A percentile compares a stretch with the other conserved stretches of the same genome.
Conservation (phyloP, 1,140 invertebrate genomes). For the Heterodera carotae region DNA sequence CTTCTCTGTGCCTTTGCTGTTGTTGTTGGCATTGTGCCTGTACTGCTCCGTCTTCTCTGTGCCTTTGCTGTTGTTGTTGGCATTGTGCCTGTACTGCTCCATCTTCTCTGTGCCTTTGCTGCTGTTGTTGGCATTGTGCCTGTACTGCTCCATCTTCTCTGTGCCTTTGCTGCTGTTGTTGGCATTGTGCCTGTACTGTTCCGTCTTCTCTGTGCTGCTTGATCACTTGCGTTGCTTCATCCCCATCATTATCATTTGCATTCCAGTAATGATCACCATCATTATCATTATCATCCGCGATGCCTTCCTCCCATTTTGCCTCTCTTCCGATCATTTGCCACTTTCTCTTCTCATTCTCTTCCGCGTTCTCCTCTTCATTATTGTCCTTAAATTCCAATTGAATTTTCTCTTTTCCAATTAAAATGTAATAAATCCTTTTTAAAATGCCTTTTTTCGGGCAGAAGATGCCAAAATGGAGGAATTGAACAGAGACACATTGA, state of each 20-base stretch:
- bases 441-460: neutral
- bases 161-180: no score
- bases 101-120: no score
- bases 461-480: neutral
- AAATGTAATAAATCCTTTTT: neutral
- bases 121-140: no score
- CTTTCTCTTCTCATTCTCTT: neutral
- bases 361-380: neutral
- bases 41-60: neutral
- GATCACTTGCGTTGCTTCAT: no score
- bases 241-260: no score
- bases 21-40: no score
- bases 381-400: neutral
- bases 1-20: slow-evolving; percentile 4
- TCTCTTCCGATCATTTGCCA: neutral
- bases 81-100: no score
- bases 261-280: no score
- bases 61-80: no score
- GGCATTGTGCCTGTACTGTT: no score
- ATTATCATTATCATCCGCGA: neutral
- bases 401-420: neutral
- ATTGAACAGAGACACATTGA: neutral
- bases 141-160: no score
- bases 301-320: neutral
- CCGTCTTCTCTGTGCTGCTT: no score